These are phyloP conservation scores for Mythimna impura DNA, from an alignment of 2,888 invertebrate species.

Conservation along the genomic window DNA sequence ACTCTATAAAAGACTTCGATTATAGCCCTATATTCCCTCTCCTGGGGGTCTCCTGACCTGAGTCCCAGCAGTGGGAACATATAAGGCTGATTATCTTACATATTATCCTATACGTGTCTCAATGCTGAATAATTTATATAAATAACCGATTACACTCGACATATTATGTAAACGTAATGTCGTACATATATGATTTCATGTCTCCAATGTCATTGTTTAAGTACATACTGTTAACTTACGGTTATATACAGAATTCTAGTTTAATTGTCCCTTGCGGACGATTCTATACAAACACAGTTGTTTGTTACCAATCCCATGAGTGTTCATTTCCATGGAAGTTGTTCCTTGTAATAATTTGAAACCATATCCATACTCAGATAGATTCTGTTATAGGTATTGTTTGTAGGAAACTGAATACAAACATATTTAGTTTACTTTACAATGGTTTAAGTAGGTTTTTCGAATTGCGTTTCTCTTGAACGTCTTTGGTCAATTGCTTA, in stretches of 20 bases:
- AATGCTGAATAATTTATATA: no score
- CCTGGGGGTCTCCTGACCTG: no score
- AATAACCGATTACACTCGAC: not conserved
- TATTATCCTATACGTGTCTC: no score
- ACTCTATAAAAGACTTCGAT: no score
- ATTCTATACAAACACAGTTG: conserved; percentile 47
- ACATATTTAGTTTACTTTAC: not conserved
- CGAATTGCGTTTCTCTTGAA: not conserved
- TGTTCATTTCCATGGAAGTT: conserved; percentile 4
- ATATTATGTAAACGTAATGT: not conserved
- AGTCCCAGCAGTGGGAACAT: no score
- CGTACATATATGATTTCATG: not conserved
- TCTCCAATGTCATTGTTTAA: conserved; percentile 33
- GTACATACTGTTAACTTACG: conserved; percentile 14
- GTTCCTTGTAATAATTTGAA: conserved; percentile 21
- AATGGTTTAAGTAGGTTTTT: not conserved
- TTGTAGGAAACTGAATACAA: conserved; percentile 14
- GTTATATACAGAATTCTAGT: conserved; percentile 6
- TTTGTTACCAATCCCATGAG: conserved; percentile 28
- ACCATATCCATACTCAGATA: conserved; percentile 1
- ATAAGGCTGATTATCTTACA: no score
- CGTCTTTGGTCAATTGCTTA: no score
- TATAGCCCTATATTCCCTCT: no score
- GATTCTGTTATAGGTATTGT: not conserved
- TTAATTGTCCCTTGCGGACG: conserved; percentile 24